Conservation (phyloP, 2,113 vertebrate species). For the Saiga tatarica region DNA sequence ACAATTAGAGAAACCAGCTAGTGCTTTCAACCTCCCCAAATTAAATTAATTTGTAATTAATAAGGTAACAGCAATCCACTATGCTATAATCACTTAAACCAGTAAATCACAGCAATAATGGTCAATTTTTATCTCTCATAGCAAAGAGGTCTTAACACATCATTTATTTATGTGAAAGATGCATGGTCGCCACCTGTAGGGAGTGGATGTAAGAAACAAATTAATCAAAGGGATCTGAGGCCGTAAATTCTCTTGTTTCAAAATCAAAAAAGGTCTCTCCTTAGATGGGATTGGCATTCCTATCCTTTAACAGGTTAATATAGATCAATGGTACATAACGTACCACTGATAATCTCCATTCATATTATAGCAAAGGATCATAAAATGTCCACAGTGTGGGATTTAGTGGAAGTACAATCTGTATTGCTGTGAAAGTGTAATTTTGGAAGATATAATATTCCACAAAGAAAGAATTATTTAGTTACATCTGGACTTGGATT, state of each 20-base stretch:
- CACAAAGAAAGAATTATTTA: not conserved
- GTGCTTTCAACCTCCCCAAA: conserved; percentile 52
- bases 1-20: conserved; percentile 59
- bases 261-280: conserved; percentile 21
- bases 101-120: conserved; percentile 58
- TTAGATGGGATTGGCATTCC: not conserved
- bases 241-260: not conserved
- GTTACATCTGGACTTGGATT: conserved; percentile 18
- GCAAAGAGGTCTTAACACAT: conserved; percentile 30
- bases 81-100: conserved; percentile 65
- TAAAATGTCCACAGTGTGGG: not conserved
- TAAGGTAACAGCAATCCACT: conserved; percentile 36
- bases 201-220: not conserved
- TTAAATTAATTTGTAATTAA: conserved; percentile 73
- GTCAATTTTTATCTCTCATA: conserved; percentile 52
- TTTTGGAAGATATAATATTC: not conserved
- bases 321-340: not conserved
- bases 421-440: not conserved
- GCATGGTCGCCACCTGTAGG: not conserved
- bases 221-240: not conserved
- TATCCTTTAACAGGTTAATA: conserved; percentile 32
- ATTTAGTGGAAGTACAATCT: not conserved
- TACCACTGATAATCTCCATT: not conserved
- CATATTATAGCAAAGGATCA: not conserved
- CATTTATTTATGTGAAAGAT: conserved; percentile 49